phyloP scores from a whole-genome alignment of 2,888 invertebrate genomes.

The Drosophila leonis region DNA sequence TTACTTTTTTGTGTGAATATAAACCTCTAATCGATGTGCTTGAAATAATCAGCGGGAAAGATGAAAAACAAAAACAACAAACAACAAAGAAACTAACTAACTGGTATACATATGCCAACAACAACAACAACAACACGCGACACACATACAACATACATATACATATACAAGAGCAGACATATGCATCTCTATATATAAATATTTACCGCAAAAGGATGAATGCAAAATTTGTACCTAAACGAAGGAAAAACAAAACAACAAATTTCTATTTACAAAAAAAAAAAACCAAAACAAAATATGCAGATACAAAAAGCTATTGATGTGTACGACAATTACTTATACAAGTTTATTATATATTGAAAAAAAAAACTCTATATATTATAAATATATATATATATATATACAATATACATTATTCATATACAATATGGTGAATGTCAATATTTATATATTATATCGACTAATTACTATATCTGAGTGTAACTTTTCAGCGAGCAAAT shows the following conservation, averaged over 20 bases:
- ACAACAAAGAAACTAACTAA: conserved; percentile 50
- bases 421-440: conserved; percentile 68
- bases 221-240: conserved; percentile 72
- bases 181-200: conserved; percentile 25
- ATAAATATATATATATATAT: conserved; percentile 42
- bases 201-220: conserved; percentile 41
- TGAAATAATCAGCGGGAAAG: conserved; percentile 54
- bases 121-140: conserved; percentile 17
- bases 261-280: conserved; percentile 55
- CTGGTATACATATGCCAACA: conserved; percentile 75
- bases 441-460: conserved; percentile 44
- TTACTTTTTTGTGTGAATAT: conserved; percentile 4
- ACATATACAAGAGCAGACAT: conserved; percentile 51
- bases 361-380: conserved; percentile 25
- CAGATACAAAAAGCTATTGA: conserved; percentile 60
- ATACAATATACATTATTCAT: conserved; percentile 56
- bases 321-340: conserved; percentile 80
- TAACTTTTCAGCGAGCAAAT: conserved; percentile 27
- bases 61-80: conserved; percentile 14
- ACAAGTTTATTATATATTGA: conserved; percentile 55
- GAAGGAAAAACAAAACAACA: conserved; percentile 28
- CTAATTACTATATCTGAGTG: conserved; percentile 51
- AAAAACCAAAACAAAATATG: conserved; percentile 21
- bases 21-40: conserved; percentile 63
- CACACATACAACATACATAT: conserved; percentile 27